Evolutionary conservation across 1,140 invertebrate genomes (phyloP).

Genomic region (Monomorium pharaonis): DNA sequence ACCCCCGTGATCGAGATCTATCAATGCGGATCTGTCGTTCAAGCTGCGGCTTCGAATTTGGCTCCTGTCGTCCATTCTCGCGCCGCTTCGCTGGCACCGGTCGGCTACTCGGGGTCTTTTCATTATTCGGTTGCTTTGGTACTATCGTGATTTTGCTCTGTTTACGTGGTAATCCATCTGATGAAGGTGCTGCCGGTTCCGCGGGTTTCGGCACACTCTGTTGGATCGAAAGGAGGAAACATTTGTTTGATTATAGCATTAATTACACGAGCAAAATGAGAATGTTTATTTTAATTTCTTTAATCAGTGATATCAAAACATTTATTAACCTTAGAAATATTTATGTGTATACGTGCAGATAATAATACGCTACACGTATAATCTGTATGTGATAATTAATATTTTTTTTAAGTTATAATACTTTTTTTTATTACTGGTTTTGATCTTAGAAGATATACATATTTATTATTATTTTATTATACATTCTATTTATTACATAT

Average conservation of each 20-base stretch:
- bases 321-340: neutral
- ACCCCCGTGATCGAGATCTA: slow-evolving; percentile 80
- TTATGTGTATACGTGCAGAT: neutral
- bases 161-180: slow-evolving; percentile 75
- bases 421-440: neutral
- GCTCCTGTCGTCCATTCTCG: slow-evolving; percentile 82
- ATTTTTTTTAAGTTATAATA: neutral
- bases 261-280: neutral
- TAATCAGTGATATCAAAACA: neutral
- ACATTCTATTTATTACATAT: neutral
- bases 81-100: slow-evolving; percentile 75
- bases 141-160: slow-evolving; percentile 85
- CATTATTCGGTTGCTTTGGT: slow-evolving; percentile 80
- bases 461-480: slow-evolving; percentile 2
- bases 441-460: neutral
- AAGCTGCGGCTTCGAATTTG: slow-evolving; percentile 81
- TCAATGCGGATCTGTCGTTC: slow-evolving; percentile 83
- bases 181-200: slow-evolving; percentile 73
- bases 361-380: neutral
- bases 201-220: slow-evolving; percentile 82
- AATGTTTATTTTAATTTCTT: neutral
- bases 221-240: slow-evolving; percentile 7
- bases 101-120: slow-evolving; percentile 77
- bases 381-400: neutral
- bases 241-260: neutral